A percentile compares a stretch with the other conserved stretches of the same genome.
phyloP scores from a whole-genome alignment of 1,140 invertebrate genomes.

The Rhopalosiphum padi region DNA sequence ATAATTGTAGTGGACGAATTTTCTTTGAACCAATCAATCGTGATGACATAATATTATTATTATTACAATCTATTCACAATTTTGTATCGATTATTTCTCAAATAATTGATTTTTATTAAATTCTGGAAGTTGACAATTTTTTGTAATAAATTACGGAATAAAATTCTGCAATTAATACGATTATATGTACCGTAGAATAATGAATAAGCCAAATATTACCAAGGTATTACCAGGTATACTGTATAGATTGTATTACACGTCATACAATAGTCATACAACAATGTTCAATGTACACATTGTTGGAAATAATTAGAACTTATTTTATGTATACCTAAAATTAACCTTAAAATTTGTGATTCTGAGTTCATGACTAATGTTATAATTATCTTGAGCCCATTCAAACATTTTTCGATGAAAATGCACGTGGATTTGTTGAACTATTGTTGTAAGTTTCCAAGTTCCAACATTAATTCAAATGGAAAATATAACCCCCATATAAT shows the following conservation, averaged over 20 bases:
- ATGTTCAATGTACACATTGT: background rate
- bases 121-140: background rate
- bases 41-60: background rate
- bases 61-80: too few relatives aligned
- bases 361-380: background rate
- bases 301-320: background rate
- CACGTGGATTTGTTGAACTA: background rate
- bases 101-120: background rate
- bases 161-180: background rate
- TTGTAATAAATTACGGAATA: background rate
- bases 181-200: background rate
- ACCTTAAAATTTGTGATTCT: background rate
- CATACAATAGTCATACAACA: background rate
- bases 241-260: background rate
- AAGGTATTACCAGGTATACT: too few relatives aligned
- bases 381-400: background rate
- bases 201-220: background rate
- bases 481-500: background rate
- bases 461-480: background rate
- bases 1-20: background rate
- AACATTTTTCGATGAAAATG: background rate
- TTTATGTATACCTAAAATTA: background rate
- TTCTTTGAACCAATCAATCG: background rate
- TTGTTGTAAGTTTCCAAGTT: background rate
- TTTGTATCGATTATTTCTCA: background rate